These are phyloP conservation scores for Micrastur ruficollis DNA, from an alignment of 2,797 vertebrate species.

Conservation along the genomic window DNA sequence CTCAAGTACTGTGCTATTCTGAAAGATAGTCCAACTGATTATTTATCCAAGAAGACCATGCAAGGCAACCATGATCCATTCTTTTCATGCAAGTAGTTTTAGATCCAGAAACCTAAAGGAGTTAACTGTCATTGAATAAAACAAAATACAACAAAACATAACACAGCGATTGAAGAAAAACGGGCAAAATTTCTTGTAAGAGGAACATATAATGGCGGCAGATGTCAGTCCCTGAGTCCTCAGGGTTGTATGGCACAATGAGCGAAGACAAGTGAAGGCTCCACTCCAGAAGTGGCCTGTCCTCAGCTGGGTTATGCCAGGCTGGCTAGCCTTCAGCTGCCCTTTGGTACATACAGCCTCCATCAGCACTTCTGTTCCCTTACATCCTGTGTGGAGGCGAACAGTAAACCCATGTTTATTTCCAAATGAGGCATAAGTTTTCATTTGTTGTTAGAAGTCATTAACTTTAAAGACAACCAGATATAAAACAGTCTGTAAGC, in stretches of 20 bases:
- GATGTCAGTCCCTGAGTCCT: rapidly evolving
- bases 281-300: not conserved
- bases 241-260: not conserved
- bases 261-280: not conserved
- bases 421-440: not conserved
- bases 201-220: not conserved
- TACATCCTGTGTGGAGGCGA: not conserved
- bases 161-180: not conserved
- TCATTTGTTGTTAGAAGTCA: not conserved
- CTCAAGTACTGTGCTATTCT: not conserved
- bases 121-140: not conserved
- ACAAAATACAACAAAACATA: not conserved
- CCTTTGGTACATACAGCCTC: not conserved
- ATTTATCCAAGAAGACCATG: not conserved
- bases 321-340: not conserved
- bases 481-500: not conserved
- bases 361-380: not conserved
- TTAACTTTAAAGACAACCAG: not conserved
- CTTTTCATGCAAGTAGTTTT: not conserved
- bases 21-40: not conserved
- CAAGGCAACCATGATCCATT: not conserved
- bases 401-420: not conserved
- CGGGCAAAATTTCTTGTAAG: not conserved
- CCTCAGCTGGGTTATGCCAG: not conserved
- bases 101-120: not conserved